phyloP scores from a whole-genome alignment of 2,888 invertebrate genomes.

The Drosophila macrothrix region DNA sequence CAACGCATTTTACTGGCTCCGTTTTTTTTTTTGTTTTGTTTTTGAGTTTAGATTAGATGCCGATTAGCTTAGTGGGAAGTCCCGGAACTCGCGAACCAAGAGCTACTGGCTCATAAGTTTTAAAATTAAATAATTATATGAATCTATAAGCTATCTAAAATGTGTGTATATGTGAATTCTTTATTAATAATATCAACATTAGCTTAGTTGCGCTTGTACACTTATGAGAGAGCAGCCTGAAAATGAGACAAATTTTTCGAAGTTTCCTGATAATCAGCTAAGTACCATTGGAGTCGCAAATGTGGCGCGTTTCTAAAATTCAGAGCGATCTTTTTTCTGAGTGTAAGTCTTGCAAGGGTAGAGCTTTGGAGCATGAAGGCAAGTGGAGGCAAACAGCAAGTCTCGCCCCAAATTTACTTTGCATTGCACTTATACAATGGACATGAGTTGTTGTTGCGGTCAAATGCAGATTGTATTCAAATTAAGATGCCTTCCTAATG shows the following conservation, averaged over 20 bases:
- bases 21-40: neutral
- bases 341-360: neutral
- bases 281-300: neutral
- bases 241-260: fast-evolving
- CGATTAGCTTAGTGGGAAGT: neutral
- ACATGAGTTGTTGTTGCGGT: constrained; percentile 2
- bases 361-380: neutral
- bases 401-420: neutral
- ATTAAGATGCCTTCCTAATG: constrained; percentile 1
- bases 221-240: neutral
- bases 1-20: neutral
- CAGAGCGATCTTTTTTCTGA: neutral
- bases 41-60: neutral
- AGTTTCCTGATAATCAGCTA: neutral
- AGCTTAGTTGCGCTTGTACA: too few species aligned
- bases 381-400: constrained; percentile 27
- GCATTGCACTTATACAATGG: constrained; percentile 11
- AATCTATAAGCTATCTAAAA: neutral
- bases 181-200: too few species aligned
- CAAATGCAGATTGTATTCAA: constrained; percentile 8
- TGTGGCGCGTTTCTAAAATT: neutral
- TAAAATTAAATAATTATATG: neutral
- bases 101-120: neutral
- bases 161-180: neutral
- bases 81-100: neutral